Percentiles rank a stretch among this genome's conserved stretches.
phyloP scores from a whole-genome alignment of 2,797 vertebrate species.

The Galago senegalensis region DNA sequence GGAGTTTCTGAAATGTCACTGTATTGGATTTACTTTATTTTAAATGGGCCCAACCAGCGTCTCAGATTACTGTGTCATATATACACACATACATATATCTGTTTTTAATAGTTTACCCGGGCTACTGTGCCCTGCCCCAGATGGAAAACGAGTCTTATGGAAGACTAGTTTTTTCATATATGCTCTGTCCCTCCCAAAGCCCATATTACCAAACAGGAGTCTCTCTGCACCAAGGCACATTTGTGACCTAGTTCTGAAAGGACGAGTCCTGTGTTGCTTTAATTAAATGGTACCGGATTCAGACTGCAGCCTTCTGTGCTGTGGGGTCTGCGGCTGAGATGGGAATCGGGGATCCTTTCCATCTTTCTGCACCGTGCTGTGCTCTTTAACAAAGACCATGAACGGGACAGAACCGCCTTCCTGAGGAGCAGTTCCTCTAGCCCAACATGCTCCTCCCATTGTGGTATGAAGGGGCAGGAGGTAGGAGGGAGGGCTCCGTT shows the following conservation, averaged over 20 bases:
- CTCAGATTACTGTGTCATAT: not conserved
- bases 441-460: not conserved
- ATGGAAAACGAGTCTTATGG: not conserved
- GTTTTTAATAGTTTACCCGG: not conserved
- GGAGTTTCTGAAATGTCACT: not conserved
- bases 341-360: not conserved
- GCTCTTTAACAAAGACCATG: not conserved
- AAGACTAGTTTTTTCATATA: not conserved
- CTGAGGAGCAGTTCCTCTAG: not conserved
- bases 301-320: not conserved
- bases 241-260: constrained; percentile 64
- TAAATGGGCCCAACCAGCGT: not conserved
- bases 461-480: not conserved
- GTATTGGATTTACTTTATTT: not conserved
- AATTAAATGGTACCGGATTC: constrained; percentile 24
- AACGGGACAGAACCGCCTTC: not conserved
- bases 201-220: not conserved
- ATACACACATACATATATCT: not conserved
- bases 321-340: not conserved
- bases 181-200: not conserved
- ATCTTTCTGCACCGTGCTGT: not conserved
- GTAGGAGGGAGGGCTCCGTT: too few species aligned
- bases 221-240: not conserved
- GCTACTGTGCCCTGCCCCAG: too few species aligned
- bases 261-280: not conserved